Percentiles rank a stretch among this genome's conserved stretches.
Evolutionary conservation across 2,888 invertebrate species (phyloP).

Genomic region (Ischnura elegans): DNA sequence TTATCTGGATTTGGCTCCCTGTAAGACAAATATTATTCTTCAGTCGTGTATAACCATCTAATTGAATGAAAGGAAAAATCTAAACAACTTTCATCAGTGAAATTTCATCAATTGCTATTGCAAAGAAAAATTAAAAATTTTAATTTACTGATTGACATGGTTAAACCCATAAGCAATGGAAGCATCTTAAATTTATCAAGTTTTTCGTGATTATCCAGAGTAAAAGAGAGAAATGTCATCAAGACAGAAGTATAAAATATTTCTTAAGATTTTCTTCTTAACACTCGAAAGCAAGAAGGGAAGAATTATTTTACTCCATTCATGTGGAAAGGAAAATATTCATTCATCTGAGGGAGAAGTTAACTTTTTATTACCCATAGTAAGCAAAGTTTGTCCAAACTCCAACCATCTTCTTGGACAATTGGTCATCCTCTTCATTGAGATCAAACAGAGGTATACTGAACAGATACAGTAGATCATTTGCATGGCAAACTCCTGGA

Average conservation of each 20-base stretch:
- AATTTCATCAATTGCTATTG: neutral
- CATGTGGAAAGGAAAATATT: neutral
- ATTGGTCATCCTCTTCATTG: slow-evolving; percentile 59
- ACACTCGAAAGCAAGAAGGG: neutral
- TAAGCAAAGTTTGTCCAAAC: slow-evolving; percentile 60
- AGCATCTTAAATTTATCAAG: too few relatives aligned
- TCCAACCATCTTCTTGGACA: slow-evolving; percentile 44
- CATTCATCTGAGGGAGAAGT: neutral
- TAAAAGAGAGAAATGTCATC: neutral
- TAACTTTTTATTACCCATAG: slow-evolving; percentile 41
- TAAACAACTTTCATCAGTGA: neutral
- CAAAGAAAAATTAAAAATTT: neutral
- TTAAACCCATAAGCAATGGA: too few relatives aligned
- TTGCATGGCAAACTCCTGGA: slow-evolving; percentile 67
- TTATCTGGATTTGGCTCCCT: slow-evolving; percentile 32
- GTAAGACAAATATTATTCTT: neutral
- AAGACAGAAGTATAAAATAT: neutral
- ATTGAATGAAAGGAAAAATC: too few relatives aligned
- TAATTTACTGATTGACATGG: too few relatives aligned
- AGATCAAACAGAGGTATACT: slow-evolving; percentile 47
- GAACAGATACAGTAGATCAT: slow-evolving; percentile 52
- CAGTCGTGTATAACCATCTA: too few relatives aligned
- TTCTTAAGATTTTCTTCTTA: neutral
- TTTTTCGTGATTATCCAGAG: too few relatives aligned
- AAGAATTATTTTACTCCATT: too few relatives aligned